A percentile compares a stretch with the other conserved stretches of the same genome.
These are phyloP conservation scores for Pegoplata infirma DNA, from an alignment of 2,888 invertebrate species.

Conservation along the genomic window DNA sequence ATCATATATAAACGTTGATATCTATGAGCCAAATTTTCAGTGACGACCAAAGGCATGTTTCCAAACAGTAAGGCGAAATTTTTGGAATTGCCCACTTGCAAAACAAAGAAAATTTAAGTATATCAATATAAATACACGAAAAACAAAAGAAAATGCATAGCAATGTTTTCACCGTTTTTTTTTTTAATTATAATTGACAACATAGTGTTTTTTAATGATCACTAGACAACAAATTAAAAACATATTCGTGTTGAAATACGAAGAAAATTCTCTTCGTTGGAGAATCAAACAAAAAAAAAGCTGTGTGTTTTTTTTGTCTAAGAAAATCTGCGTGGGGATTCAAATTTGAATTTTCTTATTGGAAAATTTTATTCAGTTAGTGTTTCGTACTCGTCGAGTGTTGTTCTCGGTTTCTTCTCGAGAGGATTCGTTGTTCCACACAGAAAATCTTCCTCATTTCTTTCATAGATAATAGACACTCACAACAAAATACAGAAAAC, in stretches of 20 bases:
- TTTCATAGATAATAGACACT: constrained; percentile 56
- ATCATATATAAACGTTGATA: no score
- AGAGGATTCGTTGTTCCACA: constrained; percentile 72
- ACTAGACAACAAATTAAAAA: not conserved
- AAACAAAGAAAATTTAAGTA: no score
- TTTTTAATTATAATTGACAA: not conserved
- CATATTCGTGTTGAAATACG: constrained; percentile 33
- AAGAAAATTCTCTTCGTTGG: constrained; percentile 60
- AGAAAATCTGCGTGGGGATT: constrained; percentile 58
- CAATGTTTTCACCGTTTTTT: no score
- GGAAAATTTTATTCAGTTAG: constrained; percentile 72
- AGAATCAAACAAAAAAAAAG: not conserved
- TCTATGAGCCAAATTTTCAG: no score
- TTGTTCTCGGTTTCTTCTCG: constrained; percentile 77
- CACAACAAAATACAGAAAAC: constrained; percentile 24
- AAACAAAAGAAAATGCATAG: no score
- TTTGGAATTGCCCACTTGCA: no score
- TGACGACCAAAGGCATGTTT: no score
- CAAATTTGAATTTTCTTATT: constrained; percentile 61
- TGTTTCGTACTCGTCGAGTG: constrained; percentile 79
- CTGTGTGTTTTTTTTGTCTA: constrained; percentile 14
- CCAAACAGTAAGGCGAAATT: no score
- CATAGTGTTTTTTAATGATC: constrained; percentile 7
- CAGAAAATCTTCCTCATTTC: constrained; percentile 64
- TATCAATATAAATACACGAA: no score